Conservation (phyloP, 2,113 vertebrate genomes). For the Crotalus tigris region DNA sequence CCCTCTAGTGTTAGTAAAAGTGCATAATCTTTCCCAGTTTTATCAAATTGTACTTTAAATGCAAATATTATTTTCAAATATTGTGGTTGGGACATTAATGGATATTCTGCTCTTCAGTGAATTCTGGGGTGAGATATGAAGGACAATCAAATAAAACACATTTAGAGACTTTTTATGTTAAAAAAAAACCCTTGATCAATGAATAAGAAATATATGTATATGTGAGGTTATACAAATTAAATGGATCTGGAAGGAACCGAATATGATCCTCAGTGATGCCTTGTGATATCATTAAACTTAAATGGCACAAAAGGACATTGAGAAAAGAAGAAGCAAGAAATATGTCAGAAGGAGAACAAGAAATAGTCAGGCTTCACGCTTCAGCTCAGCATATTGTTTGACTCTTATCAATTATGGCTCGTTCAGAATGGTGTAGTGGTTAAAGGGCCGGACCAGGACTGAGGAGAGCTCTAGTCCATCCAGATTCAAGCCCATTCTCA, state of each 20-base stretch:
- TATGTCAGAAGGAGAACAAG: background rate
- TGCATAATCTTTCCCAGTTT: conserved; percentile 36
- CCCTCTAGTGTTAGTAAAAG: conserved; percentile 75
- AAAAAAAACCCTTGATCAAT: background rate
- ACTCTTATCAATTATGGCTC: background rate
- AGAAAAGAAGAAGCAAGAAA: background rate
- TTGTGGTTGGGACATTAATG: conserved; percentile 63
- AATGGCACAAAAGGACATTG: background rate
- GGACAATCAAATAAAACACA: background rate
- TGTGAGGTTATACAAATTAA: background rate
- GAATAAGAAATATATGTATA: background rate
- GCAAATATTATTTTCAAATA: conserved; percentile 54
- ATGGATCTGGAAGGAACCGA: background rate
- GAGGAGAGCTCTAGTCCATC: background rate
- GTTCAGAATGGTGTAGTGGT: background rate
- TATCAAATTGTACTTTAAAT: conserved; percentile 62
- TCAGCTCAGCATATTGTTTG: background rate
- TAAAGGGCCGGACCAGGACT: background rate
- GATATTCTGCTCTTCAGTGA: background rate
- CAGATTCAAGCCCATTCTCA: background rate
- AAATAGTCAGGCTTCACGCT: background rate
- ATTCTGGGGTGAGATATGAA: background rate
- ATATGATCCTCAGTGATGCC: background rate
- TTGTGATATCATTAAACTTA: background rate
- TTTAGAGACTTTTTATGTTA: background rate